Base-by-base conservation (phyloP, 2,888 invertebrate species). In the Deroplatys truncata region DNA sequence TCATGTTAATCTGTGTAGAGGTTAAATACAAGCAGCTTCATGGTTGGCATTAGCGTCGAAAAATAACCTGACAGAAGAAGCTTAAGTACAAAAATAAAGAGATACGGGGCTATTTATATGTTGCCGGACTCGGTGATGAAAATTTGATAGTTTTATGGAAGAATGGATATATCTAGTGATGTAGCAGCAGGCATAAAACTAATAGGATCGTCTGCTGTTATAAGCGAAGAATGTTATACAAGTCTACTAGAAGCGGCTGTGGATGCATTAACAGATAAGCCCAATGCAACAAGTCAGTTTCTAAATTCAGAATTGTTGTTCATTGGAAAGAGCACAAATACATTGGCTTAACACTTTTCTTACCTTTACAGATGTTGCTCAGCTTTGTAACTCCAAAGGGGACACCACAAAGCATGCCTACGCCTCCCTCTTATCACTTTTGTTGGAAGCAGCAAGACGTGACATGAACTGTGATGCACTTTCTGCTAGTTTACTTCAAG, bases 401-500 rank as follows among this genome's bases (percentile, higher is more conserved):
- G 92, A 92, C 86, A 90, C 92, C 28, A 90, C 92, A 16, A 93
- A 93, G 91, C 91, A 90, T 88, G 92, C 92, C 0, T 92, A 92
- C 89, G 91, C 92, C 28, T 92, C 92, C 89, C 90, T 93, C 25
- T 90, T 92, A 83, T 92, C 92, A 88, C 91, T 93, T 15, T 91
- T 93, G 8, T 90, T 92, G 87, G 93, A 93, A 91, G 92, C 92
- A 85, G 92, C 93, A 28, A 92, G 92, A 28, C 91, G 92, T 31
- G 92, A 93, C 90, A 91, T 91, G 15, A 92, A 92, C 88, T 89
- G 91, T 5, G 92, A 92, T 85, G 91, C 92, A 84, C 91, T 93
- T 8, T 91, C 85, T 28, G 72, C 89, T 7, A 91, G 89, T 16
- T 91, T 92, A 49, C 90, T 93, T 28, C 91, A 91, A 49, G 91